phyloP scores from a whole-genome alignment of 2,797 vertebrate species.

The Eptatretus atami region DNA sequence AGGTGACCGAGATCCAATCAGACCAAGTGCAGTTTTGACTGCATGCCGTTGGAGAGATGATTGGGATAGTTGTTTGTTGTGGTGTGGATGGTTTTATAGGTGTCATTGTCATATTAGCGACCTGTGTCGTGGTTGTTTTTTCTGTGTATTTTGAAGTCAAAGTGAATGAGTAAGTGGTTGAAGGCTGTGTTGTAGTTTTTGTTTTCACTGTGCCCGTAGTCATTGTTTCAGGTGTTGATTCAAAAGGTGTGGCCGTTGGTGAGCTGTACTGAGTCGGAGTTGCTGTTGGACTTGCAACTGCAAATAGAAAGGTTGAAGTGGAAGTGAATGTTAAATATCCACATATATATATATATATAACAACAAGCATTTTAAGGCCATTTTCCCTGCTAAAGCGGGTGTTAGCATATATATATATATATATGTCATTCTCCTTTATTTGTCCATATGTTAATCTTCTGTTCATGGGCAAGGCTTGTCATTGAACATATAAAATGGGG shows the following conservation, averaged over 20 bases:
- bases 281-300: not conserved
- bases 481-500: too few relatives aligned
- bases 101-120: not conserved
- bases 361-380: too few relatives aligned
- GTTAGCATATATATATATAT: too few relatives aligned
- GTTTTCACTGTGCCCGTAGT: not conserved
- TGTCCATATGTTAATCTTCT: too few relatives aligned
- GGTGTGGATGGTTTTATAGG: not conserved
- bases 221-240: not conserved
- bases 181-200: not conserved
- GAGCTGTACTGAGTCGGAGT: not conserved
- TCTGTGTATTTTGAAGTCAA: too few relatives aligned
- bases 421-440: too few relatives aligned
- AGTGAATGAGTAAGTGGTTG: too few relatives aligned
- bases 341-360: too few relatives aligned
- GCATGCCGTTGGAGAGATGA: not conserved
- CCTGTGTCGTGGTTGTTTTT: too few relatives aligned
- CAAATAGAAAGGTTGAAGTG: not conserved
- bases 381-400: too few relatives aligned
- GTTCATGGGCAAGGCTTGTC: too few relatives aligned
- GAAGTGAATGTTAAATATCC: too few relatives aligned
- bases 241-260: not conserved
- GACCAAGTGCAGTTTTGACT: not conserved
- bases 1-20: not conserved
- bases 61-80: not conserved